Evolutionary conservation across 1,140 invertebrate species (phyloP), one percentile per base, ranked within the genome.

Genomic region (Penaeus japonicus): DNA sequence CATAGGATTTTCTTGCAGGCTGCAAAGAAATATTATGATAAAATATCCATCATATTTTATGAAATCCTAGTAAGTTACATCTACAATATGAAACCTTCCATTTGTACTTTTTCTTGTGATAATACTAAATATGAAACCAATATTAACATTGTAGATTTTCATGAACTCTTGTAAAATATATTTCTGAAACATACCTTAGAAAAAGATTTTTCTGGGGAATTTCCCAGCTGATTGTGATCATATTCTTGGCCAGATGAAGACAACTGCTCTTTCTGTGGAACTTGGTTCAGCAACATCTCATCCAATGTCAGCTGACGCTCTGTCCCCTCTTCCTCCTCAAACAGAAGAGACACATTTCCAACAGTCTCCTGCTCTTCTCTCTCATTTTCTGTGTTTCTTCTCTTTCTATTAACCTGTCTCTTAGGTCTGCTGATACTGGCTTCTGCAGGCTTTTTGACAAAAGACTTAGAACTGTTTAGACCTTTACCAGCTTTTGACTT

Each of bases 261-360:
- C 15, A 47, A 47, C 10, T n/a, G 78, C 18, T 4, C n/a, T n/a
- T 59, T 53, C 12, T 47, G 1, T 20, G 35, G 65, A 55, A 10
- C 53, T 7, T 35, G n/a, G 20, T 65, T 27, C 17, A 17, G 78
- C 32, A n/a, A 32, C 27, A 47, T 53, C 22, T 70, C 77, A 35
- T 70, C 22, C 35, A 39, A n/a, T 53, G 39, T 65, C 15, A 57
- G 5, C 7, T 78, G 73, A 2, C 53, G 30, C 32, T 86, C 77
- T 27, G 54, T 65, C 7, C 47, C 77, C 20, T 85, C 84, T 22
- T 85, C 55, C 12, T 87, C 85, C 54, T 87, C 85, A 87, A 87
- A 87, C 22, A 87, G 70, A n/a, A 87, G 15, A 10, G 85, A 87
- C 55, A 70, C 35, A 62, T 62, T 57, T 53, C 80, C n/a, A 30